Conservation (phyloP, 92 coral and sea anemone species). For the Phenganax stokvisi region DNA sequence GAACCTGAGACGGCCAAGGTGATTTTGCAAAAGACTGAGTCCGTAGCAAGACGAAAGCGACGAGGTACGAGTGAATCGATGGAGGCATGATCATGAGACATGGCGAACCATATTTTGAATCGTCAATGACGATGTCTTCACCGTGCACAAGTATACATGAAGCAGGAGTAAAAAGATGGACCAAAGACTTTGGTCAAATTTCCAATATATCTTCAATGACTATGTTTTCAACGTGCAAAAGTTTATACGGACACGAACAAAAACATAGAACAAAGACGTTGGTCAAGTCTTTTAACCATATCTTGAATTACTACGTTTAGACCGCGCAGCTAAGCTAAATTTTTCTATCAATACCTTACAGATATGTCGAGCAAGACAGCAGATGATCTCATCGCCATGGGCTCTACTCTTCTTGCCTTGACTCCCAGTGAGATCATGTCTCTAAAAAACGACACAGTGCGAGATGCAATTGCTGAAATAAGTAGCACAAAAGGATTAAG, state of each 20-base stretch:
- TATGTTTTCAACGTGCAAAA: too few relatives aligned
- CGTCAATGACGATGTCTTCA: too few relatives aligned
- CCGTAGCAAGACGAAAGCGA: slow-evolving; percentile 44
- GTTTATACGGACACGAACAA: too few relatives aligned
- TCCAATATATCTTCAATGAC: too few relatives aligned
- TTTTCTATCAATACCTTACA: slow-evolving; percentile 1
- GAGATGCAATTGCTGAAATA: slow-evolving; percentile 56
- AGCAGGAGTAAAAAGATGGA: too few relatives aligned
- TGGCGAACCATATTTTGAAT: too few relatives aligned
- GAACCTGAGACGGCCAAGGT: slow-evolving; percentile 47
- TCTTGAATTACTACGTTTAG: neutral
- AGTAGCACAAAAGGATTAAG: slow-evolving; percentile 55
- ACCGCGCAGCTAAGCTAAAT: neutral
- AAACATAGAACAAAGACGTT: neutral
- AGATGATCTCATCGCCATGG: slow-evolving; percentile 64
- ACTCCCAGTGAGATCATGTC: slow-evolving; percentile 48
- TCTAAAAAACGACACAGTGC: slow-evolving; percentile 47
- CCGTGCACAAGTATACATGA: too few relatives aligned
- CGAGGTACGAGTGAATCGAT: slow-evolving; percentile 25
- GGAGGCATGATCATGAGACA: neutral
- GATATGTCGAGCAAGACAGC: slow-evolving; percentile 59
- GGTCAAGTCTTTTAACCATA: neutral
- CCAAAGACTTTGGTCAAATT: too few relatives aligned
- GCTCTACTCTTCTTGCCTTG: slow-evolving; percentile 54
- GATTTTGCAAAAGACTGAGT: slow-evolving; percentile 37